Base-by-base conservation (phyloP, 1,140 invertebrate species). In the Drosophila santomea region DNA sequence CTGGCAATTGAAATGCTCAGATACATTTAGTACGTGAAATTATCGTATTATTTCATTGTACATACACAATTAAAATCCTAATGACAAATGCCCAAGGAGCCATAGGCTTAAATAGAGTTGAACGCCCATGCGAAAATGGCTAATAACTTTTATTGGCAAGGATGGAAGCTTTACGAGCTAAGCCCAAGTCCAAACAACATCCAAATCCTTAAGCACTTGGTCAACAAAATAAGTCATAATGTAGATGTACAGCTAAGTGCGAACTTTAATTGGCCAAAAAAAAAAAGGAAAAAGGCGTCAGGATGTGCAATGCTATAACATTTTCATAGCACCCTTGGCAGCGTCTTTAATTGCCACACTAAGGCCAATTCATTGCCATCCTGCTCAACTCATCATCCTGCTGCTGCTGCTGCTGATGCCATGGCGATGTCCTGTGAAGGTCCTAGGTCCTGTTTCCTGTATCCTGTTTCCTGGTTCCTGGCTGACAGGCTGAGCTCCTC, bases 121-220 rank as follows among this genome's bases (percentile, higher is more conserved):
- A 51, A 12, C 50, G 7, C 32, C 50, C 14, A 15, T 4, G 47
- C 14, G 47, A 50, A 50, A 50, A 32, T 32, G 50, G 32, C 50
- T 20, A 52, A 63, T 63, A 54, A 62, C 60, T 62, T 55, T 62
- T 55, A 52, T 51, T 51, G 28, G 48, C 48, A 15, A 3, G 23
- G n/a, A 10, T 10, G 15, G 5, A 8, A 23, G 25, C 48, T 15
- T 35, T 35, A 32, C 11, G 47, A 15, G 14, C 8, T 15, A 28
- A 28, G 47, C 25, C n/a, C 4, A 28, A 11, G 10, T 4, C 17
- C 1, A 8, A 10, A 17, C 25, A 28, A 28, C 25, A 4, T 28
- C 5, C 25, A 7, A 32, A 32, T 32, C 32, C 32, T 8, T 32
- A 32, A 32, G 0, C 32, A 32, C 32, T 32, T 7, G 32, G 0